These are phyloP conservation scores for Kryptopterus vitreolus DNA, from an alignment of 2,797 vertebrate species.

Conservation along the genomic window DNA sequence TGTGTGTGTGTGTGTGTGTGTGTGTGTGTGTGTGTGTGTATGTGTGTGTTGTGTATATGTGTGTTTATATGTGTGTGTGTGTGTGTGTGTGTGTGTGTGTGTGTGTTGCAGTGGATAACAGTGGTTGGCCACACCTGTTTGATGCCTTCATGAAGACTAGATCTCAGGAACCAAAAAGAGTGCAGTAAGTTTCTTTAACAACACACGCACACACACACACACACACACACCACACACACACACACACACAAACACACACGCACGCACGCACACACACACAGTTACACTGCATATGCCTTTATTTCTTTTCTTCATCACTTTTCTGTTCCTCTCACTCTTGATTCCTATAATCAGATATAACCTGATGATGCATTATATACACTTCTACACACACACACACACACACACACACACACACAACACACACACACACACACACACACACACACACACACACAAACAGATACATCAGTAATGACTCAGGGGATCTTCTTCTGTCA, in stretches of 20 bases:
- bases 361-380: background rate
- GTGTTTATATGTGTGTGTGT: too few species aligned
- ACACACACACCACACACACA: too few species aligned
- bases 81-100: constrained; percentile 29
- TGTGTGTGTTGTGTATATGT: constrained; percentile 36
- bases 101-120: constrained; percentile 64
- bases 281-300: too few species aligned
- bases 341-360: background rate
- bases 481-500: background rate
- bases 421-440: background rate
- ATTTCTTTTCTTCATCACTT: background rate
- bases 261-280: too few species aligned
- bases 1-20: background rate
- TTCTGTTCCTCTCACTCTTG: background rate
- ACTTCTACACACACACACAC: background rate
- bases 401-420: constrained; percentile 1
- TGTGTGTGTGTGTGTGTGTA: background rate
- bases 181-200: constrained; percentile 53
- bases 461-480: background rate
- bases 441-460: background rate
- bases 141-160: constrained; percentile 61
- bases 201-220: too few species aligned
- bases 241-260: too few species aligned
- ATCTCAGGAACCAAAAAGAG: constrained; percentile 57
- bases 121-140: constrained; percentile 67